phyloP scores from a whole-genome alignment of 2,113 vertebrate species.

The Cyrtonyx montezumae region DNA sequence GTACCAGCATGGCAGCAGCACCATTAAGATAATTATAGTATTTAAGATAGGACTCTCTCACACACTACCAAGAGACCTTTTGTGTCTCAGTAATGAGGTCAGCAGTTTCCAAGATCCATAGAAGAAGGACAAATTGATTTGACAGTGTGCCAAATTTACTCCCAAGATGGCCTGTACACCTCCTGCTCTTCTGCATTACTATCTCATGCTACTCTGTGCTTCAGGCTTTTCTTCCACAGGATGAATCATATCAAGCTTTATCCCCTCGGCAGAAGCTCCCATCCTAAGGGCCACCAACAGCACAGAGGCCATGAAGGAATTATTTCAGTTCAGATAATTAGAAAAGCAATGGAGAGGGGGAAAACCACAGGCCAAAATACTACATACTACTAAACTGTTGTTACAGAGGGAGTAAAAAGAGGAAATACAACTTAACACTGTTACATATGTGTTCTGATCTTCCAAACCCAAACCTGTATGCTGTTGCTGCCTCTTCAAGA shows the following conservation, averaged over 20 bases:
- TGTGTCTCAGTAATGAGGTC: background rate
- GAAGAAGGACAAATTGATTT: constrained; percentile 32
- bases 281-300: background rate
- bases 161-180: background rate
- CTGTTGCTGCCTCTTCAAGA: background rate
- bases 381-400: background rate
- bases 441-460: background rate
- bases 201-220: background rate
- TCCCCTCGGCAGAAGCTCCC: background rate
- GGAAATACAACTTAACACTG: background rate
- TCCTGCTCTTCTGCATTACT: background rate
- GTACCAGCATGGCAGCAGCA: background rate
- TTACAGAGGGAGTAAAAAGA: background rate
- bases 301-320: background rate
- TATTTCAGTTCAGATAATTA: background rate
- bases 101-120: background rate
- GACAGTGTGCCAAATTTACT: background rate
- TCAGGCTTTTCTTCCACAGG: background rate
- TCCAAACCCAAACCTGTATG: background rate
- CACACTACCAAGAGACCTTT: background rate
- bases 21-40: constrained; percentile 52
- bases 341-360: background rate
- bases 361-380: background rate
- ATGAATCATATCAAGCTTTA: background rate
- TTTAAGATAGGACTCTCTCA: background rate